Base-by-base conservation (phyloP, 2,888 invertebrate genomes). In the Drosophila rubida region DNA sequence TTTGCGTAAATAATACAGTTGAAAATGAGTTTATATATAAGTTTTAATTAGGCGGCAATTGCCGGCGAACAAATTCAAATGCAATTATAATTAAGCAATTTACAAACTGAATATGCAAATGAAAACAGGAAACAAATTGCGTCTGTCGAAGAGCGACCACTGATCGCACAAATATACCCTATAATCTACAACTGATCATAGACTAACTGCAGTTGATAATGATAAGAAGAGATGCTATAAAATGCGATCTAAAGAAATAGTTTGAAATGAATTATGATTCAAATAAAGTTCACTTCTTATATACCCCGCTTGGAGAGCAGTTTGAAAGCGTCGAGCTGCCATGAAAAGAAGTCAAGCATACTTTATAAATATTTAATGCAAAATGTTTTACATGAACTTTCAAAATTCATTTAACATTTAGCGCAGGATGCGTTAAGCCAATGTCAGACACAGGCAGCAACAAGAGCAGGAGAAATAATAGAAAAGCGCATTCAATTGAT, bases 61-160 rank as follows among this genome's bases (percentile, higher is more conserved):
- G 37, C 45, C 30, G 69, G 27, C 13, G 22, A 67, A 39, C 48
- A 54, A 63, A 57, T 39, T 66, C 8, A 19, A 67, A 61, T 48
- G 64, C 54, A 74, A 69, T 73, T 73, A 69, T 50, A 64, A 69
- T 69, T 61, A 69, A 45, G 46, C 48, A 67, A 61, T 67, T 66
- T 60, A 74, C 41, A 50, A 46, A 55, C 49, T 62, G 32, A 14
- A 27, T 13, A 51, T 50, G 32, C 23, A 48, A 60, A 37, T 39
- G 2, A 16, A 11, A 22, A 22, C 13, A 2, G 11, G 2, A 8
- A 32, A 44, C 27, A 30, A 51, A 51, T 41, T 51, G 39, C 39
- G 16, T 27, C 3, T 41, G 27, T 19, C 6, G 4, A 13, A 9
- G 4, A n/a, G 4, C 9, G 2, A 30, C 4, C 8, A 25, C 2